Percentiles rank a stretch among this genome's conserved stretches.
Evolutionary conservation across 1,140 invertebrate species (phyloP).

Genomic region (Agraylea sexmaculata): DNA sequence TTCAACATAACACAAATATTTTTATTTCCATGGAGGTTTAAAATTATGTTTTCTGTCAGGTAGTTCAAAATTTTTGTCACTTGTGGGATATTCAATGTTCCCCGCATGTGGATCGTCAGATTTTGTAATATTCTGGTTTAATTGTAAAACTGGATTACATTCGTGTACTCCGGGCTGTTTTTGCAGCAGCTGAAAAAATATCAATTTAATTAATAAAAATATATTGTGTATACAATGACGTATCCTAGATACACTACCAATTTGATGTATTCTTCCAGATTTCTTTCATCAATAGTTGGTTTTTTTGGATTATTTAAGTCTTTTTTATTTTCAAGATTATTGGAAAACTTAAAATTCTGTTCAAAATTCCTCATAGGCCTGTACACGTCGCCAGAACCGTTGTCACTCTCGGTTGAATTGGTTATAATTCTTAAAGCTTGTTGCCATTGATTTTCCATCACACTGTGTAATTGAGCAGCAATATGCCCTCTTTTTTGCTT

Average conservation of each 20-base stretch:
- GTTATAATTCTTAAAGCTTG: conserved; percentile 62
- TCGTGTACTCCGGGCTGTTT: conserved; percentile 24
- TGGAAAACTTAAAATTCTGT: neutral
- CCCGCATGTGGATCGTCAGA: conserved; percentile 3
- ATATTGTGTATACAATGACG: neutral
- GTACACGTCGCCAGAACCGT: no score
- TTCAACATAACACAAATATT: conserved; percentile 5
- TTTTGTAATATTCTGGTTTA: neutral
- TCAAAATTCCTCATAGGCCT: neutral
- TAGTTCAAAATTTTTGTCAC: conserved; percentile 11
- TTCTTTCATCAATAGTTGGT: conserved; percentile 26
- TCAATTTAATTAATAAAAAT: neutral
- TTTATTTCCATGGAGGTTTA: conserved; percentile 31
- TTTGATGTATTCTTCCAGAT: conserved; percentile 33
- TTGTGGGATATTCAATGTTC: conserved; percentile 18
- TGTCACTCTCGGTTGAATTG: no score
- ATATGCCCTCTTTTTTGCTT: conserved; percentile 44
- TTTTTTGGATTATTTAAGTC: conserved; percentile 1
- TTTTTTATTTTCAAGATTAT: neutral
- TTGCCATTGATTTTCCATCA: conserved; percentile 70
- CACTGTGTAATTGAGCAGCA: conserved; percentile 57
- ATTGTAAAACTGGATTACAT: neutral
- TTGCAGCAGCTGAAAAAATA: conserved; percentile 26
- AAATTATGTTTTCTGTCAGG: conserved; percentile 11
- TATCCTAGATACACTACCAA: conserved; percentile 22